Conservation (phyloP, 2,797 vertebrate species). For the Malurus leucopterus region DNA sequence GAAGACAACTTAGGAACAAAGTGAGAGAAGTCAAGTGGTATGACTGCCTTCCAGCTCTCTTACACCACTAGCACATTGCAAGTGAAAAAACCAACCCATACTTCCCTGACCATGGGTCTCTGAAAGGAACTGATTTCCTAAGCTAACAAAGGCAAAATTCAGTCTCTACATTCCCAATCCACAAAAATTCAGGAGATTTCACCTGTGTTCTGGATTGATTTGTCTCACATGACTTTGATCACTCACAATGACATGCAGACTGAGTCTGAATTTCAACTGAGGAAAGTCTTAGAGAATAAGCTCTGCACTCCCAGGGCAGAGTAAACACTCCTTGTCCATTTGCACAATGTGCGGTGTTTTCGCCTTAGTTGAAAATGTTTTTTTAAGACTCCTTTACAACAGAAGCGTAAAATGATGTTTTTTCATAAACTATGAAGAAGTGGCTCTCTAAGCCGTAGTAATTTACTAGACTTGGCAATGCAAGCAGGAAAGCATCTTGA, state of each 20-base stretch:
- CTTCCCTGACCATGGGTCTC: neutral
- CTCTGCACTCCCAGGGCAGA: neutral
- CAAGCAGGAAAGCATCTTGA: neutral
- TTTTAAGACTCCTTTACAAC: neutral
- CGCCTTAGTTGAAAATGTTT: neutral
- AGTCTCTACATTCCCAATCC: neutral
- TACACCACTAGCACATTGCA: neutral
- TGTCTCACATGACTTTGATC: neutral
- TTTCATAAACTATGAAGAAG: neutral
- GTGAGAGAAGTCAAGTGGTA: neutral
- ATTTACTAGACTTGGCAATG: neutral
- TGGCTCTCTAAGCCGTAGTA: neutral
- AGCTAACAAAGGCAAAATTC: neutral
- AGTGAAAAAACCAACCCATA: neutral
- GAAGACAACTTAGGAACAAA: neutral
- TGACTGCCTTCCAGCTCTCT: neutral
- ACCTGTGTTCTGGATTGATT: neutral
- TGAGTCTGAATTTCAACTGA: neutral
- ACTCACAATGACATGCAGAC: neutral
- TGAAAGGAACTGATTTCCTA: neutral
- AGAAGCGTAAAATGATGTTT: neutral
- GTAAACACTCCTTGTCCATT: accelerated
- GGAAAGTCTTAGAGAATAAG: neutral
- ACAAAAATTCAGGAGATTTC: neutral
- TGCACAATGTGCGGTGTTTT: accelerated